Conservation (phyloP, 64 coral and sea anemone genomes). For the Stylophora pistillata region DNA sequence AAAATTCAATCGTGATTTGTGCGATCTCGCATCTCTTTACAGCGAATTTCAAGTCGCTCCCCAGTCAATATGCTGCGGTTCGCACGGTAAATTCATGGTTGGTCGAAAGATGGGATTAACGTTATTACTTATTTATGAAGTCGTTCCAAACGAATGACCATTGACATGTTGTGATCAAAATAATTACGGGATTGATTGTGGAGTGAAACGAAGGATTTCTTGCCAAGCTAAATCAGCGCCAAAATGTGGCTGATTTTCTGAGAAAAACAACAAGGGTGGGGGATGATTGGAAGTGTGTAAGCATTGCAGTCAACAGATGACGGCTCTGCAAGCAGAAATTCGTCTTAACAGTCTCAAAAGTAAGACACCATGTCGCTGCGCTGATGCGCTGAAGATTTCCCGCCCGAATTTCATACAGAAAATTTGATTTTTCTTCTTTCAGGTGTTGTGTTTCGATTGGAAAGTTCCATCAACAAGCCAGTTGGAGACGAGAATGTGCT, state of each 20-base stretch:
- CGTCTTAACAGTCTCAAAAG: slow-evolving; percentile 41
- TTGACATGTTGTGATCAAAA: slow-evolving; percentile 23
- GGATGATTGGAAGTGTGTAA: background rate
- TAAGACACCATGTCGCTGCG: slow-evolving; percentile 22
- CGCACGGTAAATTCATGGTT: slow-evolving; percentile 6
- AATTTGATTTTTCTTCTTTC: background rate
- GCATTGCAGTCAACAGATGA: background rate
- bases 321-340: slow-evolving; percentile 37
- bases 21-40: background rate
- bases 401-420: background rate
- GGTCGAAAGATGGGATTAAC: slow-evolving; percentile 11
- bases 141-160: slow-evolving; percentile 45
- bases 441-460: slow-evolving; percentile 42
- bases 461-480: slow-evolving; percentile 63
- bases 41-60: slow-evolving; percentile 9
- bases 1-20: background rate
- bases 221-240: background rate
- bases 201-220: background rate
- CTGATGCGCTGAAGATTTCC: slow-evolving; percentile 57
- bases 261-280: background rate
- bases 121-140: slow-evolving; percentile 45
- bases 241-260: background rate
- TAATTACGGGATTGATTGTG: slow-evolving; percentile 12
- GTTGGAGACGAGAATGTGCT: slow-evolving; percentile 57
- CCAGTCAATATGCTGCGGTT: slow-evolving; percentile 1